Conservation (phyloP, 2,113 vertebrate genomes). For the Pteruthius melanotis region DNA sequence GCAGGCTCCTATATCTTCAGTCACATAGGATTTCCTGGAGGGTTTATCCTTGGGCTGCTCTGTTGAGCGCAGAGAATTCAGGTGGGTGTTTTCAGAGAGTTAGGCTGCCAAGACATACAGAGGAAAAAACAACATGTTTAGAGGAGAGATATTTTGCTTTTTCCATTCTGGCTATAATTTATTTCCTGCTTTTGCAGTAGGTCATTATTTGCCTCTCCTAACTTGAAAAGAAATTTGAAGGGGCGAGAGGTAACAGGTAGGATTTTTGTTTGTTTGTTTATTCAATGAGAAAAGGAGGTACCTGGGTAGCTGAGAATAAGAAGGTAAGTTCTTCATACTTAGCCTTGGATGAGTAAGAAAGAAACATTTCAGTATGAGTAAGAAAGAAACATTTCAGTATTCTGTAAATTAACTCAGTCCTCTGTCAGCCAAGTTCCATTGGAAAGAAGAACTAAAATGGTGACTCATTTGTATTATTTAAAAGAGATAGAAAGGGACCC, state of each 20-base stretch:
- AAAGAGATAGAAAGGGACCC: background rate
- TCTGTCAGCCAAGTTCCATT: background rate
- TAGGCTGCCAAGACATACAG: constrained; percentile 45
- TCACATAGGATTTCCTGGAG: constrained; percentile 20
- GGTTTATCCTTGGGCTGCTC: constrained; percentile 16
- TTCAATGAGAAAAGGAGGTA: background rate
- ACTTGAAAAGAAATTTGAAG: background rate
- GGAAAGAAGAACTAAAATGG: background rate
- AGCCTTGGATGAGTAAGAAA: background rate
- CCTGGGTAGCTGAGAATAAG: background rate
- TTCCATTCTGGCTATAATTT: background rate
- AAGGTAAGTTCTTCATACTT: background rate
- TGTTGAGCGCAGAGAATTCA: constrained; percentile 8
- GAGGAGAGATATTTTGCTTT: constrained; percentile 34
- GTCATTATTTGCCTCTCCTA: background rate
- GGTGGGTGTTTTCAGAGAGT: background rate
- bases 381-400: background rate
- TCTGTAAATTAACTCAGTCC: background rate
- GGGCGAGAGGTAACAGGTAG: background rate
- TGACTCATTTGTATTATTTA: background rate
- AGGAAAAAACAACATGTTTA: constrained; percentile 3
- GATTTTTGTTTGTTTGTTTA: background rate
- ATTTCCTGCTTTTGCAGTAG: background rate
- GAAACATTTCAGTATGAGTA: background rate
- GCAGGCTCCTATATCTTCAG: constrained; percentile 10